Percentiles rank a stretch among this genome's conserved stretches.
Evolutionary conservation across 2,797 vertebrate genomes (phyloP).

Genomic region (Sparus aurata): DNA sequence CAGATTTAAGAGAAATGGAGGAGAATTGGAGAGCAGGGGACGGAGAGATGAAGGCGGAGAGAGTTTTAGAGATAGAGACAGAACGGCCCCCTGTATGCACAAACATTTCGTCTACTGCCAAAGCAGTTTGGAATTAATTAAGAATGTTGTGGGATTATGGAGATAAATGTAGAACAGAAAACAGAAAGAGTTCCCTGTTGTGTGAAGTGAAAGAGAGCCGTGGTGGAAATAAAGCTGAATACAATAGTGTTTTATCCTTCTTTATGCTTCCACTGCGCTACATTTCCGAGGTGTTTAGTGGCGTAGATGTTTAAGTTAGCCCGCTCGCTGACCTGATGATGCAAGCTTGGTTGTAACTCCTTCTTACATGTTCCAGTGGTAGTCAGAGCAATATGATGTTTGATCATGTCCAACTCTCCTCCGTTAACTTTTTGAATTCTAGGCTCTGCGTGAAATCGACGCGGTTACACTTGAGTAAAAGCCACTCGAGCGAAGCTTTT

Average conservation of each 20-base stretch:
- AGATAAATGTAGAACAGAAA: constrained; percentile 26
- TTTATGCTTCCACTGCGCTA: not conserved
- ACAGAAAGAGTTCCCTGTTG: constrained; percentile 1
- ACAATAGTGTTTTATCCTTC: not conserved
- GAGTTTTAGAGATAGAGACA: constrained; percentile 5
- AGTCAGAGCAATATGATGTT: not conserved
- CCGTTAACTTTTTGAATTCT: not conserved
- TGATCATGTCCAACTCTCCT: not conserved
- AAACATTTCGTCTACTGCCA: constrained; percentile 20
- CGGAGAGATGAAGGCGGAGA: constrained; percentile 8
- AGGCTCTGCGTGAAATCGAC: not conserved
- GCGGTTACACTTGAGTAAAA: not conserved
- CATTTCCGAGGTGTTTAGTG: not conserved
- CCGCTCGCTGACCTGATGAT: too few species aligned
- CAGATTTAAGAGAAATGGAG: constrained; percentile 24
- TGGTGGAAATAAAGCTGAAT: not conserved
- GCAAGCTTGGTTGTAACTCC: not conserved
- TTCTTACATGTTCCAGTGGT: not conserved
- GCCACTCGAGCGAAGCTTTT: not conserved
- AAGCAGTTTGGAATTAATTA: constrained; percentile 46
- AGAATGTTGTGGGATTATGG: constrained; percentile 19
- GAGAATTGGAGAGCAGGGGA: constrained; percentile 11
- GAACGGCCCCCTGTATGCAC: not conserved
- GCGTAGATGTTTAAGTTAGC: not conserved
- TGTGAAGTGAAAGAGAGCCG: not conserved